These are phyloP conservation scores for Dinocampus coccinellae DNA, from an alignment of 2,888 invertebrate genomes.

Conservation along the genomic window DNA sequence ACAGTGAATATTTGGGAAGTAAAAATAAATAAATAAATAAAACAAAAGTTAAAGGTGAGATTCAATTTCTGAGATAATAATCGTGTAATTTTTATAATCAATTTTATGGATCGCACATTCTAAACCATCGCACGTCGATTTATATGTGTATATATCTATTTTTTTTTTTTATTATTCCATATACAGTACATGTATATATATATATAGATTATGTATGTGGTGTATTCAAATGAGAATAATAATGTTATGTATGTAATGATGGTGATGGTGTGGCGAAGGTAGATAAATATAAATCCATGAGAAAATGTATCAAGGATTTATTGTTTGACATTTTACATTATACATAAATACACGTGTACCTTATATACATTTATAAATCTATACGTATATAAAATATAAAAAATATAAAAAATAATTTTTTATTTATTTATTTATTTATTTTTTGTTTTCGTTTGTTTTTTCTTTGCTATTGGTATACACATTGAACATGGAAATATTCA, in stretches of 20 bases:
- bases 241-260: too few species aligned
- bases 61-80: too few species aligned
- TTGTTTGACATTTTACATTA: not conserved
- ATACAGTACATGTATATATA: not conserved
- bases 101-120: too few species aligned
- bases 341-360: not conserved
- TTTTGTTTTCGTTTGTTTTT: not conserved
- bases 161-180: not conserved
- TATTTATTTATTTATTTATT: too few species aligned
- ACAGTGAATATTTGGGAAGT: too few species aligned
- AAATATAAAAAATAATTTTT: not conserved
- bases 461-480: too few species aligned
- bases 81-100: too few species aligned
- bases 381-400: not conserved
- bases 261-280: not conserved
- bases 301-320: not conserved
- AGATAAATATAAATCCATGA: not conserved
- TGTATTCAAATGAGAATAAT: not conserved
- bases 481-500: too few species aligned
- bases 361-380: not conserved
- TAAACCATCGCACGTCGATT: conserved; percentile 7
- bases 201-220: not conserved
- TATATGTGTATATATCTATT: too few species aligned
- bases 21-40: too few species aligned
- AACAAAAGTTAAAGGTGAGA: too few species aligned